Conservation (phyloP, 2,113 vertebrate genomes). For the Nymphicus hollandicus region DNA sequence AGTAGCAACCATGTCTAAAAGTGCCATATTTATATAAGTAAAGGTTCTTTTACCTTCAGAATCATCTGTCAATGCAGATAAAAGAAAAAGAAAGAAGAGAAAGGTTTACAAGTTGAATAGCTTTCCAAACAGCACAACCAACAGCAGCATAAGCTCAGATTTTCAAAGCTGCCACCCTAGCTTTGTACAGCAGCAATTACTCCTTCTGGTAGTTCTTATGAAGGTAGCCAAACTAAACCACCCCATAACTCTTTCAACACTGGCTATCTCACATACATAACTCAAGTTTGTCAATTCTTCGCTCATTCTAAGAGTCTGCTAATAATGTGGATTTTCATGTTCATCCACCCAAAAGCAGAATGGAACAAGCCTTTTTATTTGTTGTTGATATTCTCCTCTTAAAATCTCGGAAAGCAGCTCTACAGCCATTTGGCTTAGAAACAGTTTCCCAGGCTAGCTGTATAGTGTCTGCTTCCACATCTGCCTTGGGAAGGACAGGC, state of each 20-base stretch:
- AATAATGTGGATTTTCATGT: not conserved
- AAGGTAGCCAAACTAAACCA: not conserved
- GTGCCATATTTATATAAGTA: slow-evolving; percentile 73
- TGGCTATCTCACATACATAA: accelerated
- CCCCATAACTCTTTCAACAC: accelerated
- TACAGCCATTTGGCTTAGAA: not conserved
- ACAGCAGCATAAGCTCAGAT: not conserved
- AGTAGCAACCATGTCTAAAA: slow-evolving; percentile 43
- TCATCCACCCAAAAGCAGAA: not conserved
- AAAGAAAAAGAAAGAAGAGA: slow-evolving; percentile 68
- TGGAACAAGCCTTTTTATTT: not conserved
- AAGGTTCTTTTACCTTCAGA: slow-evolving; percentile 90
- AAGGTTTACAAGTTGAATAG: slow-evolving; percentile 47
- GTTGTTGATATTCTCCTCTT: not conserved
- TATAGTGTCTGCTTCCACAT: not conserved
- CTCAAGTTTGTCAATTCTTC: not conserved
- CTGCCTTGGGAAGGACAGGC: not conserved
- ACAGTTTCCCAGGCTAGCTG: not conserved
- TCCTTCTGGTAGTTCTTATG: not conserved
- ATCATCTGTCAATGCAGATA: slow-evolving; percentile 89
- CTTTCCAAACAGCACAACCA: slow-evolving; percentile 46
- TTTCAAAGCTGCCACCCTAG: not conserved
- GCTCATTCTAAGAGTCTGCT: not conserved
- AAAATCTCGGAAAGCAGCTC: not conserved
- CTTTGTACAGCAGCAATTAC: not conserved